Percentiles rank a stretch among this genome's conserved stretches.
Evolutionary conservation across 2,113 vertebrate species (phyloP).

Genomic region (Parus major): DNA sequence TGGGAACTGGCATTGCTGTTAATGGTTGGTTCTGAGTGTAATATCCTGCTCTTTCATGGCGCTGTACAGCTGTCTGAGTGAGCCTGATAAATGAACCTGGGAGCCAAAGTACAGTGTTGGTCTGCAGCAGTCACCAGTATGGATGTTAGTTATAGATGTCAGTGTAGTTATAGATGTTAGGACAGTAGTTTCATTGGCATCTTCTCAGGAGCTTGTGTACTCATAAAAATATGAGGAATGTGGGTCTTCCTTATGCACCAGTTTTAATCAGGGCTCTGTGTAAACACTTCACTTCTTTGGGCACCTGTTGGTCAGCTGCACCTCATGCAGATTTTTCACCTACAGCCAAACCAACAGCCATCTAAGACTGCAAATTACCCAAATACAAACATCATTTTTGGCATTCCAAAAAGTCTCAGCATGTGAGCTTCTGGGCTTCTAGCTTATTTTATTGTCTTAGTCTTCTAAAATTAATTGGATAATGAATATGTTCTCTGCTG

Average conservation of each 20-base stretch:
- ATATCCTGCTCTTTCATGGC: neutral
- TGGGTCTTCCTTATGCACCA: neutral
- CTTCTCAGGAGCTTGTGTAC: neutral
- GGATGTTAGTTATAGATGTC: neutral
- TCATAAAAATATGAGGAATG: neutral
- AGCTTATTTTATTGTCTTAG: neutral
- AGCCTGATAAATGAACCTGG: neutral
- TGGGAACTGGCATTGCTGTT: neutral
- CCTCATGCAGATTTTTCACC: neutral
- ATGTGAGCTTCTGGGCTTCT: neutral
- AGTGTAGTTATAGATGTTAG: neutral
- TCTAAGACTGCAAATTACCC: neutral
- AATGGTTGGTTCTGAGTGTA: neutral
- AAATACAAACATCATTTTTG: neutral
- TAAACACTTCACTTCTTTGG: neutral
- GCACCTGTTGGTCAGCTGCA: neutral
- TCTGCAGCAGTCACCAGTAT: neutral
- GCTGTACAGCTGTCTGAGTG: neutral
- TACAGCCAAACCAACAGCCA: neutral
- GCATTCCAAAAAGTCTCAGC: neutral
- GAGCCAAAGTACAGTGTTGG: neutral
- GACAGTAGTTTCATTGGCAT: neutral
- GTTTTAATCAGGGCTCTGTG: neutral
- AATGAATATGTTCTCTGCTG: neutral
- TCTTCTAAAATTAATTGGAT: neutral